These are phyloP conservation scores for Uropsilus gracilis DNA, from an alignment of 2,113 vertebrate species.

Conservation along the genomic window DNA sequence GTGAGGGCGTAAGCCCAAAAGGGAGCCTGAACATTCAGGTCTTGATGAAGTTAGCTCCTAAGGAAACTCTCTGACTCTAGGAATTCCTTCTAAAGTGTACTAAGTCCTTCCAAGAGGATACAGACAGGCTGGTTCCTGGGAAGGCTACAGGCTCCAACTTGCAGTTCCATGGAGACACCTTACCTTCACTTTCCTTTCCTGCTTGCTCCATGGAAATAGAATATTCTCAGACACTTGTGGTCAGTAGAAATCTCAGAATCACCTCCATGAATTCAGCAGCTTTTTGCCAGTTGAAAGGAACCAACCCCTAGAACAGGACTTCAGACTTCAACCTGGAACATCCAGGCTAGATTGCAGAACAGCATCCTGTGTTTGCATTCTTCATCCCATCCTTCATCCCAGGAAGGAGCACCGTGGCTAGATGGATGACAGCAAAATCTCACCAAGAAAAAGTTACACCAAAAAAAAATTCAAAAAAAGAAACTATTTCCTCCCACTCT, in stretches of 20 bases:
- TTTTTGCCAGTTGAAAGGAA: background rate
- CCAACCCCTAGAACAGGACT: background rate
- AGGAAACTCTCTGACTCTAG: background rate
- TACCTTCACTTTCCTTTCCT: background rate
- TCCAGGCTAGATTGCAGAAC: background rate
- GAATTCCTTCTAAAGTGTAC: background rate
- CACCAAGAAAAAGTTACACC: background rate
- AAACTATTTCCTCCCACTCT: conserved; percentile 52
- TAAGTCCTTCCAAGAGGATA: background rate
- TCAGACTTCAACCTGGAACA: background rate
- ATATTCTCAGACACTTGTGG: background rate
- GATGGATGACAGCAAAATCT: background rate
- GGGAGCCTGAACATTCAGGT: background rate
- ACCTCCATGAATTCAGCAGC: background rate
- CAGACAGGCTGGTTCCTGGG: background rate
- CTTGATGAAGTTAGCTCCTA: background rate
- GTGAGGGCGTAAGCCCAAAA: background rate
- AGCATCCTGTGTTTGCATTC: accelerated
- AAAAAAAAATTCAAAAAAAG: background rate
- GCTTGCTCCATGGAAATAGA: conserved; percentile 37
- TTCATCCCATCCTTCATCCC: background rate
- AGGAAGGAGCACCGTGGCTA: background rate
- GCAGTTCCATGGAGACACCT: background rate
- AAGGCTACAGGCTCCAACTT: background rate
- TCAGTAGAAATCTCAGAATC: background rate